Evolutionary conservation across 1,140 invertebrate genomes (phyloP).

Genomic region (Lordiphosa stackelbergi): DNA sequence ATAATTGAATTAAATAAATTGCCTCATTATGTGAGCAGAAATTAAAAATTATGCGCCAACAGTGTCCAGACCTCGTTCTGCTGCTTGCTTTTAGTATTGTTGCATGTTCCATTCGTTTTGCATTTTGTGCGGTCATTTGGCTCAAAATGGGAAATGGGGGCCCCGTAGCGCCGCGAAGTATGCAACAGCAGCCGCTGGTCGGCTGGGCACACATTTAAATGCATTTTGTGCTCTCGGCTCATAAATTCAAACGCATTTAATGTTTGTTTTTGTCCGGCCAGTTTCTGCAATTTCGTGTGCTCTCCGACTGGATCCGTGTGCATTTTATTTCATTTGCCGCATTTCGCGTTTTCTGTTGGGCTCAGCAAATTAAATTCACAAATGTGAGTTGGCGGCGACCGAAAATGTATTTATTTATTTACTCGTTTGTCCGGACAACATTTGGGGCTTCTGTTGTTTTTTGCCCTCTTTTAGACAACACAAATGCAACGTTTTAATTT

Average conservation of each 20-base stretch:
- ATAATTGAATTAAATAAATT: slow-evolving; percentile 75
- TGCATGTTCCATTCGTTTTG: slow-evolving; percentile 52
- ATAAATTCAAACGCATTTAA: slow-evolving; percentile 67
- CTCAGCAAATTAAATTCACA: slow-evolving; percentile 67
- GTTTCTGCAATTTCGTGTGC: slow-evolving; percentile 45
- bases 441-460: slow-evolving; percentile 5
- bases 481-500: slow-evolving; percentile 68
- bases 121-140: slow-evolving; percentile 60
- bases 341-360: slow-evolving; percentile 43
- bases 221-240: slow-evolving; percentile 58
- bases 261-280: slow-evolving; percentile 57
- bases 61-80: slow-evolving; percentile 25
- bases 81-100: slow-evolving; percentile 33
- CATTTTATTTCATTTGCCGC: slow-evolving; percentile 49
- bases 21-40: slow-evolving; percentile 65
- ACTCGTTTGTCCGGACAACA: slow-evolving; percentile 36
- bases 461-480: slow-evolving; percentile 28
- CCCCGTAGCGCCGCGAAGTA: slow-evolving; percentile 23
- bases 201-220: slow-evolving; percentile 59
- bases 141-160: neutral
- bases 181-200: slow-evolving; percentile 33
- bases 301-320: slow-evolving; percentile 26
- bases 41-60: slow-evolving; percentile 65
- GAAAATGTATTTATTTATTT: slow-evolving; percentile 60
- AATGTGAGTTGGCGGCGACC: slow-evolving; percentile 26